These are phyloP conservation scores for Hemicentrotus pulcherrimus DNA, from an alignment of 35 echinoderm and acorn worm species.

Conservation along the genomic window DNA sequence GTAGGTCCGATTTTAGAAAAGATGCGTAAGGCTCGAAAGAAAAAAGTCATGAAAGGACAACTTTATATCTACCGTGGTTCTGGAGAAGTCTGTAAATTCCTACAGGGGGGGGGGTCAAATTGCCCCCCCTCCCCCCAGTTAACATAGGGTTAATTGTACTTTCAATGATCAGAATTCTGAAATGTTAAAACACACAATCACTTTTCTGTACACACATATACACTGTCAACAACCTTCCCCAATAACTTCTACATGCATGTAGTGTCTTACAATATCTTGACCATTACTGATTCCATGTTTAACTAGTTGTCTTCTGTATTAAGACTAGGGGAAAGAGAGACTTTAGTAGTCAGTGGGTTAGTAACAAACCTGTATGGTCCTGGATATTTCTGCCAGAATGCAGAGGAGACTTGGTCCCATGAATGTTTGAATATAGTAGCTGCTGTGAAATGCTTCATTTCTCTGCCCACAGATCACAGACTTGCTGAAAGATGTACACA, in stretches of 20 bases:
- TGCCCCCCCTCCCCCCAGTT: too few species aligned
- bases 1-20: too few species aligned
- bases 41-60: too few species aligned
- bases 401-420: constrained; percentile 85
- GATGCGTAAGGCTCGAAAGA: too few species aligned
- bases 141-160: too few species aligned
- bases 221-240: background rate
- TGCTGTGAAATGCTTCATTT: constrained; percentile 87
- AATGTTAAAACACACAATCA: too few species aligned
- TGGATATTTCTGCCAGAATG: constrained; percentile 91
- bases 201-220: too few species aligned
- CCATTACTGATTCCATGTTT: background rate
- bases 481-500: background rate
- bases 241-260: background rate
- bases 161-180: too few species aligned
- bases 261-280: background rate
- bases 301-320: too few species aligned
- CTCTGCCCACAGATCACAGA: background rate
- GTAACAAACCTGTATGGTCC: constrained; percentile 79
- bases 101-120: too few species aligned
- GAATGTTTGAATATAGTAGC: constrained; percentile 77
- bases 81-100: too few species aligned
- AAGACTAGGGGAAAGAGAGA: background rate
- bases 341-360: background rate
- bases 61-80: too few species aligned